Percentiles rank a stretch among this genome's conserved stretches.
phyloP scores from a whole-genome alignment of 2,797 vertebrate genomes.

The Melanotaenia nigrans region DNA sequence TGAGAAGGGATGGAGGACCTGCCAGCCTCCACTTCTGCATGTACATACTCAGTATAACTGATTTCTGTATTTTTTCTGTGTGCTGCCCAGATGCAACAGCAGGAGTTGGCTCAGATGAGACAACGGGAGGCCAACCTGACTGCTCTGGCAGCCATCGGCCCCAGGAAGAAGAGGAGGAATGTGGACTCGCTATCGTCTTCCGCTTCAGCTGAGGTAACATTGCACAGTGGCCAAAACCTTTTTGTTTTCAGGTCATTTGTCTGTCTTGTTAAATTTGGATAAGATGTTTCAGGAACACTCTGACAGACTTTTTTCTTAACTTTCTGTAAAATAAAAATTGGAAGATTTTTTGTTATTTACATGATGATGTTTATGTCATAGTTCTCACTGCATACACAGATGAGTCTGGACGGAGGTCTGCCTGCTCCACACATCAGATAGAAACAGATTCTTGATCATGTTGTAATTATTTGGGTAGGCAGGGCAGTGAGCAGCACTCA shows the following conservation, averaged over 20 bases:
- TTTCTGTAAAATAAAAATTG: no score
- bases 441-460: no score
- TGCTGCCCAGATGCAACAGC: slow-evolving; percentile 93
- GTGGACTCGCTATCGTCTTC: slow-evolving; percentile 88
- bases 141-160: slow-evolving; percentile 95
- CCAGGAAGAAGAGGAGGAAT: slow-evolving; percentile 93
- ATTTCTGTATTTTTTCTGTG: slow-evolving; percentile 44
- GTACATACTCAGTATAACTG: slow-evolving; percentile 19
- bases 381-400: no score
- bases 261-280: no score
- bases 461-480: neutral
- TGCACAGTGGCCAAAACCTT: neutral
- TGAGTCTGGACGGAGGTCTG: no score
- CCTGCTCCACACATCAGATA: no score
- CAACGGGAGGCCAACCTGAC: slow-evolving; percentile 97
- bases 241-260: no score
- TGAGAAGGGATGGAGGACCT: slow-evolving; percentile 26
- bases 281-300: no score
- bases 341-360: no score
- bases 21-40: slow-evolving; percentile 7
- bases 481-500: neutral
- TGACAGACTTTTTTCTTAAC: no score
- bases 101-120: slow-evolving; percentile 96
- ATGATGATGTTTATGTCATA: no score
- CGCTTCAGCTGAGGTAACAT: slow-evolving; percentile 89